Evolutionary conservation across 2,113 vertebrate genomes (phyloP).

Genomic region (Eulacestoma nigropectus): DNA sequence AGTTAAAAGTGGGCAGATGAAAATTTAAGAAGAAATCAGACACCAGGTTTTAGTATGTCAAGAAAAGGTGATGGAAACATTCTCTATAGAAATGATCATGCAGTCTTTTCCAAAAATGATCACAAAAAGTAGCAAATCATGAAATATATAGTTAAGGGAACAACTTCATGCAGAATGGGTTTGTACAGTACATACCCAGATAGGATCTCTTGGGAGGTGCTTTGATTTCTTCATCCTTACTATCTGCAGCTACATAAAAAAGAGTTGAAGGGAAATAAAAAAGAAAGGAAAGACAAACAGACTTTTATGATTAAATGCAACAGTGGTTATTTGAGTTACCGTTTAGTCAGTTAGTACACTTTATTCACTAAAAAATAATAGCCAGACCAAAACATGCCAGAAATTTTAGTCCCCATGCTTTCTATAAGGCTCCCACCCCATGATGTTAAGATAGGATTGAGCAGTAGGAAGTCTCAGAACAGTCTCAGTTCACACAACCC

Average conservation of each 20-base stretch:
- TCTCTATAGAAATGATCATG: neutral
- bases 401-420: neutral
- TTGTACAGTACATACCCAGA: slow-evolving; percentile 89
- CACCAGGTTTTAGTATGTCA: neutral
- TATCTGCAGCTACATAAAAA: slow-evolving; percentile 83
- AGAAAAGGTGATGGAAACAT: neutral
- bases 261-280: slow-evolving; percentile 3
- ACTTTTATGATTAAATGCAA: slow-evolving; percentile 60
- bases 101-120: neutral
- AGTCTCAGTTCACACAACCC: neutral
- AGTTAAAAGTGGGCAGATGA: neutral
- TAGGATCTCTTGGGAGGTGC: slow-evolving; percentile 86
- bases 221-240: slow-evolving; percentile 95
- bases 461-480: neutral
- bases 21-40: neutral
- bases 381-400: neutral
- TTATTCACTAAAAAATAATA: neutral
- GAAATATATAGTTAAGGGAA: neutral
- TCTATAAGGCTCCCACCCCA: neutral
- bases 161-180: slow-evolving; percentile 54
- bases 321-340: neutral
- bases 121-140: neutral
- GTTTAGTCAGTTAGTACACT: slow-evolving; percentile 42
- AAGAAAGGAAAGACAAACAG: slow-evolving; percentile 63
- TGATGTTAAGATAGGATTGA: neutral